These are phyloP conservation scores for Thunnus thynnus DNA, from an alignment of 2,113 vertebrate genomes.

Conservation along the genomic window DNA sequence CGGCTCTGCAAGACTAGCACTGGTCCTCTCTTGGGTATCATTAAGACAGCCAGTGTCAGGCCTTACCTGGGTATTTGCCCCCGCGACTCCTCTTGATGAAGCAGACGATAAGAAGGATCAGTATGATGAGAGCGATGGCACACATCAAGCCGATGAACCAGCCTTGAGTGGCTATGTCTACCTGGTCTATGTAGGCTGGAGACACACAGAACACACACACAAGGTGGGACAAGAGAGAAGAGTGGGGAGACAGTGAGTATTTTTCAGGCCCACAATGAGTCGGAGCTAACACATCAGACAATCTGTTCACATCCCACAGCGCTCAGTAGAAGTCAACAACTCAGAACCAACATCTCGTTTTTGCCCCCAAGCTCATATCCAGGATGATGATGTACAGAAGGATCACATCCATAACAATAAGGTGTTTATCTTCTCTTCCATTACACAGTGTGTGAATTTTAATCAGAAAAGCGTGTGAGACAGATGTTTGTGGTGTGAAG, in stretches of 20 bases:
- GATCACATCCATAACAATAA: conserved; percentile 3
- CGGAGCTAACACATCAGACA: background rate
- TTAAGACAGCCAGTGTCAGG: background rate
- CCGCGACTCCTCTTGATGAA: conserved; percentile 99
- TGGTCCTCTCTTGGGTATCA: background rate
- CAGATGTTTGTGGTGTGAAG: background rate
- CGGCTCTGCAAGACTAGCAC: background rate
- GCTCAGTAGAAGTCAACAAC: conserved; percentile 5
- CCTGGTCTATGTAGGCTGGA: conserved; percentile 94
- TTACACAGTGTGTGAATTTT: background rate
- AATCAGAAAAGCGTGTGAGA: background rate
- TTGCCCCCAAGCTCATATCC: background rate
- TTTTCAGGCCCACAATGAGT: background rate
- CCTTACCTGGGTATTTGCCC: conserved; percentile 95
- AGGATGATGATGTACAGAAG: background rate
- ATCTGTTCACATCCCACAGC: background rate
- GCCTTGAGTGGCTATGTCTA: conserved; percentile 97
- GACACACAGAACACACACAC: conserved; percentile 34
- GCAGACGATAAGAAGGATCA: conserved; percentile 98
- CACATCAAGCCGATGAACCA: conserved; percentile 99
- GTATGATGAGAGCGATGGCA: conserved; percentile 95
- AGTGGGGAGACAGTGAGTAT: conserved; percentile 19
- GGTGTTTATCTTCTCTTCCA: conserved; percentile 6
- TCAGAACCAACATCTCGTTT: conserved; percentile 4
- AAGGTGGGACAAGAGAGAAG: conserved; percentile 11